phyloP scores from a whole-genome alignment of 2,797 vertebrate genomes.

The Silurus lanzhouensis region DNA sequence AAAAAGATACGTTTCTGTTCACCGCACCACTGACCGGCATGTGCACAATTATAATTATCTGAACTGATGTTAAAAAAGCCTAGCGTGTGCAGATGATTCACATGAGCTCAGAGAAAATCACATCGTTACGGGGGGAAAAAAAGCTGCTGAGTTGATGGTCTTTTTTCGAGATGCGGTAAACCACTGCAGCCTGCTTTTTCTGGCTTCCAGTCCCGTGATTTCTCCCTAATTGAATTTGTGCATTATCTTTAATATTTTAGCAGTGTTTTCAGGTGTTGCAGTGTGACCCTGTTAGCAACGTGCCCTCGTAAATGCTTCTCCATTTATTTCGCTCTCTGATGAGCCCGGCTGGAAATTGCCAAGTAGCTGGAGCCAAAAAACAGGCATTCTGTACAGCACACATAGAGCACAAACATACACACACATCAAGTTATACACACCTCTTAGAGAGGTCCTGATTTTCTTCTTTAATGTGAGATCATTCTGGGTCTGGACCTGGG shows the following conservation, averaged over 20 bases:
- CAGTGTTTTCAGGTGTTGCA: conserved; percentile 55
- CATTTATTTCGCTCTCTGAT: conserved; percentile 58
- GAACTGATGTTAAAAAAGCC: conserved; percentile 5
- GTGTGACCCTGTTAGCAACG: conserved; percentile 54
- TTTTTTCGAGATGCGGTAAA: conserved; percentile 14
- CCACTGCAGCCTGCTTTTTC: conserved; percentile 7
- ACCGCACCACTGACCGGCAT: background rate
- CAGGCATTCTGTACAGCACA: conserved; percentile 20
- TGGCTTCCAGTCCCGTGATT: background rate
- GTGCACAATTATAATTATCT: background rate
- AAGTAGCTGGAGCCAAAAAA: conserved; percentile 43
- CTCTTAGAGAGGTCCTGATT: conserved; percentile 18
- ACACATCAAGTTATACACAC: conserved; percentile 23
- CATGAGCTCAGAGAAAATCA: conserved; percentile 5
- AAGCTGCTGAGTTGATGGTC: conserved; percentile 21
- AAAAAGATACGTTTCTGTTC: background rate
- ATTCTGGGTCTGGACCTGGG: conserved; percentile 29
- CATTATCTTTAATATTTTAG: conserved; percentile 69
- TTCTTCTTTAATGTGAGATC: conserved; percentile 30
- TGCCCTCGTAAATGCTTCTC: conserved; percentile 58
- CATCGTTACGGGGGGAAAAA: background rate
- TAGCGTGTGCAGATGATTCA: background rate
- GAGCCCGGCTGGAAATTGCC: conserved; percentile 39
- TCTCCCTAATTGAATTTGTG: conserved; percentile 44
- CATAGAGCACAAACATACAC: background rate